A percentile compares a stretch with the other conserved stretches of the same genome.
These are phyloP conservation scores for Dryadula phaetusa DNA, from an alignment of 2,888 invertebrate genomes.

Conservation along the genomic window DNA sequence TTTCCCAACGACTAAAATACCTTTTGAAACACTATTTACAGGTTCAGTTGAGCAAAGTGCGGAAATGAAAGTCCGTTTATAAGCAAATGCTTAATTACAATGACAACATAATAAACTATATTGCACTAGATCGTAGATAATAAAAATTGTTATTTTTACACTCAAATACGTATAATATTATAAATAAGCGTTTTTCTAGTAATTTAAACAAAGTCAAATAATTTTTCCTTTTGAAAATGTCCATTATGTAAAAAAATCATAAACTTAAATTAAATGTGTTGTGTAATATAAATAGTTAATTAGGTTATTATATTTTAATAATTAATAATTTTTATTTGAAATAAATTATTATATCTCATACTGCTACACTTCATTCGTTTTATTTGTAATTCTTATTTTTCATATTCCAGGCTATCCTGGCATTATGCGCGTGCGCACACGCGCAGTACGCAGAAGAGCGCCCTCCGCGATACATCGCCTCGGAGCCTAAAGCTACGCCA, in stretches of 20 bases:
- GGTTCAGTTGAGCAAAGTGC: constrained; percentile 31
- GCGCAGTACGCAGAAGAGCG: constrained; percentile 77
- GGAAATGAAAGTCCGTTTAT: constrained; percentile 29
- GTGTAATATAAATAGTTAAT: no score
- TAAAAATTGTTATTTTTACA: no score
- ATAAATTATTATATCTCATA: neutral
- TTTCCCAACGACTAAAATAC: constrained; percentile 30
- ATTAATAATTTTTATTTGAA: neutral
- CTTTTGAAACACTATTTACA: constrained; percentile 32
- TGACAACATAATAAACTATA: constrained; percentile 13
- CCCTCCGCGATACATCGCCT: constrained; percentile 77
- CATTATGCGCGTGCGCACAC: constrained; percentile 58
- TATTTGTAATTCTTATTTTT: neutral
- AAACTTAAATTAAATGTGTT: no score
- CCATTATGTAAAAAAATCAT: no score
- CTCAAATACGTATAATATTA: no score
- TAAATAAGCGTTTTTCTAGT: no score
- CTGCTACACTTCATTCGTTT: no score
- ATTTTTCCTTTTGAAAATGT: no score
- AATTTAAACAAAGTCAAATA: no score
- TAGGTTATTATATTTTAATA: no score
- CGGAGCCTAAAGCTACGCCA: constrained; percentile 83
- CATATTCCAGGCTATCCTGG: constrained; percentile 53
- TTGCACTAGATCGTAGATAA: constrained; percentile 4
- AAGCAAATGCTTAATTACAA: constrained; percentile 22